Percentiles rank a stretch among this genome's conserved stretches.
Conservation (phyloP, 2,113 vertebrate genomes). For the Dipodomys spectabilis region DNA sequence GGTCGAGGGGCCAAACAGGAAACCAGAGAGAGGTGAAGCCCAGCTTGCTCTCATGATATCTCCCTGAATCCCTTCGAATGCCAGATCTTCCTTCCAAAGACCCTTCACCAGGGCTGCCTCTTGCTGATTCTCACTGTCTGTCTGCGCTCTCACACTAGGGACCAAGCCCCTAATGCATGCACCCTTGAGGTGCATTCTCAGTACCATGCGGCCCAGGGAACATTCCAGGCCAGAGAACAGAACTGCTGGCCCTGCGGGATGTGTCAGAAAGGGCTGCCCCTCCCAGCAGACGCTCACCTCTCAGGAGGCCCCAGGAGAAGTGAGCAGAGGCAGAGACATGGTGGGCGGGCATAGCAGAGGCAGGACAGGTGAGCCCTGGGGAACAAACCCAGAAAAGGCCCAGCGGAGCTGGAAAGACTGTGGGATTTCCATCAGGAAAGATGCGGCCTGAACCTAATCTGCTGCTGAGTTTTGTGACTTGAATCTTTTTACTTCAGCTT, state of each 20-base stretch:
- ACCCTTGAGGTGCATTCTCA: accelerated
- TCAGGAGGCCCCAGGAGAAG: not conserved
- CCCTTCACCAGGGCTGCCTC: not conserved
- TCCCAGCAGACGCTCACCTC: accelerated
- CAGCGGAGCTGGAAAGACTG: accelerated
- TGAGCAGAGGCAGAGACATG: too few relatives aligned
- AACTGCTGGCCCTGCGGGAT: too few relatives aligned
- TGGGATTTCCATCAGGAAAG: not conserved
- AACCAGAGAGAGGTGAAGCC: too few relatives aligned
- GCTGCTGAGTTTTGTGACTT: not conserved
- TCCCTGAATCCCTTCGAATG: accelerated
- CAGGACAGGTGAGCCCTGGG: too few relatives aligned
- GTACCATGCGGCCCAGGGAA: not conserved
- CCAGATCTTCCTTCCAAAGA: too few relatives aligned
- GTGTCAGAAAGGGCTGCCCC: too few relatives aligned
- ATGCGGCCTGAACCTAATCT: not conserved
- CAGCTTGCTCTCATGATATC: too few relatives aligned
- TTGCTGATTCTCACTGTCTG: too few relatives aligned
- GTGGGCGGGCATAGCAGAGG: too few relatives aligned
- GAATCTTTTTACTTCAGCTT: not conserved
- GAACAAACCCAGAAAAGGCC: too few relatives aligned
- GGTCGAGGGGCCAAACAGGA: not conserved
- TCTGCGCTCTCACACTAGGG: not conserved
- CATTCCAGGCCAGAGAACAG: too few relatives aligned
- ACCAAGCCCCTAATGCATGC: not conserved